Conservation (phyloP, 2,888 invertebrate species). For the Cabera pusaria region DNA sequence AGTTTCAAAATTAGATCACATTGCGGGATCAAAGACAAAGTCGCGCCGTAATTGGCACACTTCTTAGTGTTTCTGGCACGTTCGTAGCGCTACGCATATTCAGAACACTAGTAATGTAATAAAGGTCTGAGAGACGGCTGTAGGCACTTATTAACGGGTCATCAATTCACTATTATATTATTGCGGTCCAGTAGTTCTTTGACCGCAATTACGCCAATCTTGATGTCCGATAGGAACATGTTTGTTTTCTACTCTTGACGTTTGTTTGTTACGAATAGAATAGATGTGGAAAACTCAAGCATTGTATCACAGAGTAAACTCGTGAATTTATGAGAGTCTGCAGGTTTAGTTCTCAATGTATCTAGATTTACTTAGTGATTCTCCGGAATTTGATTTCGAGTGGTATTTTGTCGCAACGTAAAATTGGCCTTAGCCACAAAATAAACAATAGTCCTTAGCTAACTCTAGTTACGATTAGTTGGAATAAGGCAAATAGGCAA, state of each 20-base stretch:
- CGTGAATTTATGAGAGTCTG: too few relatives aligned
- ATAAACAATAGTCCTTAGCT: too few relatives aligned
- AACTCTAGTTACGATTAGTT: too few relatives aligned
- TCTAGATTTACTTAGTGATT: too few relatives aligned
- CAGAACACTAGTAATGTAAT: conserved; percentile 15
- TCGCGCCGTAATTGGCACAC: conserved; percentile 7
- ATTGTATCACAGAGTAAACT: too few relatives aligned
- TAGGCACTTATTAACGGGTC: conserved; percentile 27
- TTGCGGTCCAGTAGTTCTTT: conserved; percentile 9
- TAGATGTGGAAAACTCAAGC: too few relatives aligned
- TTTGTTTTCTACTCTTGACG: conserved; percentile 1
- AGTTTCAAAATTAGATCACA: conserved; percentile 1
- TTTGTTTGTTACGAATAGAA: background rate
- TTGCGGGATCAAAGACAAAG: background rate
- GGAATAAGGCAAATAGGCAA: too few relatives aligned
- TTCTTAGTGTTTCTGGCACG: conserved; percentile 1
- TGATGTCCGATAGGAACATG: conserved; percentile 6
- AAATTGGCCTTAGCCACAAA: too few relatives aligned
- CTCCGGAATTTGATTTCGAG: too few relatives aligned
- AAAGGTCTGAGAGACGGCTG: conserved; percentile 20
- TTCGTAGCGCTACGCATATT: background rate
- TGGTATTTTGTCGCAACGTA: too few relatives aligned
- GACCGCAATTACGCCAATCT: conserved; percentile 16
- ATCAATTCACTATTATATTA: conserved; percentile 17
- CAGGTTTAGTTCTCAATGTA: too few relatives aligned